phyloP scores from a whole-genome alignment of 64 coral and sea anemone species.

The Trachythela sp. region DNA sequence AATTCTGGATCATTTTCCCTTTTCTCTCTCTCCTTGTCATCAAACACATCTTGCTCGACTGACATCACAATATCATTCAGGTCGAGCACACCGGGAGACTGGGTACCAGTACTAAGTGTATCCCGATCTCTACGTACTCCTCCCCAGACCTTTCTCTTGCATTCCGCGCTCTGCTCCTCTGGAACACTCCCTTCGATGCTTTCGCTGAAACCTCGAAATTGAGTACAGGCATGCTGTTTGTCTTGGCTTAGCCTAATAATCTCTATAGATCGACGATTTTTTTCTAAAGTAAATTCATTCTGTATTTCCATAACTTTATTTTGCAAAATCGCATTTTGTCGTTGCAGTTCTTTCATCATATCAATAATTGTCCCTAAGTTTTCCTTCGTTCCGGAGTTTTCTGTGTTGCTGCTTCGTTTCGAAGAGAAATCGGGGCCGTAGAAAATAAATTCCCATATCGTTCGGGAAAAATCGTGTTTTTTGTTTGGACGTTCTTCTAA shows the following conservation, averaged over 20 bases:
- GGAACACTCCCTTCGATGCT: not conserved
- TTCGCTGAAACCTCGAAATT: not conserved
- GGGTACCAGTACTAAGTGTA: no score
- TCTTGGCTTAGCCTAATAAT: not conserved
- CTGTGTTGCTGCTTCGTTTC: not conserved
- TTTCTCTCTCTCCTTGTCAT: not conserved
- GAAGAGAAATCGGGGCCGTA: not conserved
- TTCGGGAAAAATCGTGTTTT: not conserved
- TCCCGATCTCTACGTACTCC: not conserved
- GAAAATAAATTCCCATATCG: not conserved
- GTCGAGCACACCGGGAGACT: not conserved
- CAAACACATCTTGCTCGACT: not conserved
- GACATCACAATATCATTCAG: not conserved
- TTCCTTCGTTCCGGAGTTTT: not conserved
- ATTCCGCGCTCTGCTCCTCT: not conserved
- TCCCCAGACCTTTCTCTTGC: not conserved
- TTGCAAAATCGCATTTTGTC: not conserved
- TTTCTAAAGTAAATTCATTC: not conserved
- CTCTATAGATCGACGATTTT: not conserved
- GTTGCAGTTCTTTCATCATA: not conserved
- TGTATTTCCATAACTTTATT: not conserved
- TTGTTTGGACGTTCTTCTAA: slow-evolving; percentile 18
- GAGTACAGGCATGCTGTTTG: not conserved
- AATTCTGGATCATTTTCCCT: not conserved
- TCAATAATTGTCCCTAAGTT: not conserved